Evolutionary conservation across 2,888 invertebrate genomes (phyloP), one percentile per base, ranked within the genome.

Genomic region (Drosophila meridionalis): DNA sequence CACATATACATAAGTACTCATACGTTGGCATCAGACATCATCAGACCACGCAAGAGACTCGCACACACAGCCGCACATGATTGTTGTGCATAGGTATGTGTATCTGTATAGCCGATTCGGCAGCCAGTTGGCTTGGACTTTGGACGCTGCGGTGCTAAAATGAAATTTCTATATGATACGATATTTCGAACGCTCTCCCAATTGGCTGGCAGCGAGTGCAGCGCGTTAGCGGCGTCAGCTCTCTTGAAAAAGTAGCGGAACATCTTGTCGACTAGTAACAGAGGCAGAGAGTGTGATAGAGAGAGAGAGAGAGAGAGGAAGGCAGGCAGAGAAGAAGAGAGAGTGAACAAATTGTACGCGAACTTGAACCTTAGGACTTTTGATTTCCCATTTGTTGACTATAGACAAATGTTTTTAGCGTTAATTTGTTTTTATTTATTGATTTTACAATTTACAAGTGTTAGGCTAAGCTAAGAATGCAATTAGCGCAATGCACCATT

Each of bases 121-220:
- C 59, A 68, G 64, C 48, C 45, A 70, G 70, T 79, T 63, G 65
- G 61, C 52, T 76, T 83, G 88, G 88, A 85, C 88, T 85, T 85
- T 85, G 88, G 70, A 80, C 86, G 58, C 77, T 60, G 45, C 62
- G 68, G 52, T 79, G 78, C 72, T 73, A 68, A 74, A 80, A 84
- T 84, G 79, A 85, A 87, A 87, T 85, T 83, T 88, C 86, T 83
- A 87, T 83, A 73, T 74, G 69, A 66, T 76, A 68, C 66, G 82
- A 83, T 83, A 81, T 78, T 80, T 78, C 55, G 52, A 70, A 50
- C 74, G 68, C 78, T 78, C 78, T 78, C 79, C 67, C 68, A 72
- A 72, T 68, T 67, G 30, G 71, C 67, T 74, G 32, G 67, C 67
- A 52, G 45, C 34, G 57, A 58, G 55, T 77, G 78, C 78, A 58